Percentiles rank a stretch among this genome's conserved stretches.
Evolutionary conservation across 1,140 invertebrate genomes (phyloP).

Genomic region (Anagrus nilaparvatae): DNA sequence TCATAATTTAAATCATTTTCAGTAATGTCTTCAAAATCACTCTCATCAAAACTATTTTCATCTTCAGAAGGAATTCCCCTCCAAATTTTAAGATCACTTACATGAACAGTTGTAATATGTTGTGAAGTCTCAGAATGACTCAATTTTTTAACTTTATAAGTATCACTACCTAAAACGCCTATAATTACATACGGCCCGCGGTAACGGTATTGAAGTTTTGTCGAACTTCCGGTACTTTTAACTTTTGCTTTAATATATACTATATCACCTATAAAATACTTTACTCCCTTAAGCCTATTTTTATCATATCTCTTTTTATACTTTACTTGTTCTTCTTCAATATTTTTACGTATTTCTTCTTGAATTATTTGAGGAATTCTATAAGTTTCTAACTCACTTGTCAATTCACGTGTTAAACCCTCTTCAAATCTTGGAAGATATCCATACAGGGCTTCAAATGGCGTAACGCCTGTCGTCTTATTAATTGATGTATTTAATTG

Average conservation of each 20-base stretch:
- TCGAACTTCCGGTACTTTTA: conserved; percentile 15
- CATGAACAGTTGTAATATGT: conserved; percentile 10
- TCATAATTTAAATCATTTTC: too few relatives aligned
- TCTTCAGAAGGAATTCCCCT: too few relatives aligned
- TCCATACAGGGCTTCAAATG: conserved; percentile 10
- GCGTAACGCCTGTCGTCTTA: conserved; percentile 4
- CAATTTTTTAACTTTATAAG: too few relatives aligned
- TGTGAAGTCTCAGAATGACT: too few relatives aligned
- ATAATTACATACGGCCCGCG: too few relatives aligned
- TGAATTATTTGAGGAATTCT: too few relatives aligned
- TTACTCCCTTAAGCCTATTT: conserved; percentile 8
- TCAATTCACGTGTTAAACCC: neutral
- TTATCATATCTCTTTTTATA: conserved; percentile 12
- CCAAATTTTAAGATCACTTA: conserved; percentile 13
- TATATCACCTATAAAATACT: conserved; percentile 17
- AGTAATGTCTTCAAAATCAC: too few relatives aligned
- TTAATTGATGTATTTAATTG: conserved; percentile 9
- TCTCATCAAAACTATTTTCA: too few relatives aligned
- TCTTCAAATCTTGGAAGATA: conserved; percentile 3
- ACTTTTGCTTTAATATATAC: conserved; percentile 16
- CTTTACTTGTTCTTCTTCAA: conserved; percentile 6
- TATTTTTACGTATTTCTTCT: conserved; percentile 10
- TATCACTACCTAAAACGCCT: too few relatives aligned
- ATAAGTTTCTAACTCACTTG: neutral
- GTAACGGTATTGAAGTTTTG: too few relatives aligned